Evolutionary conservation across 2,113 vertebrate genomes (phyloP), one percentile per base, ranked within the genome.

Genomic region (Eidolon helvum): DNA sequence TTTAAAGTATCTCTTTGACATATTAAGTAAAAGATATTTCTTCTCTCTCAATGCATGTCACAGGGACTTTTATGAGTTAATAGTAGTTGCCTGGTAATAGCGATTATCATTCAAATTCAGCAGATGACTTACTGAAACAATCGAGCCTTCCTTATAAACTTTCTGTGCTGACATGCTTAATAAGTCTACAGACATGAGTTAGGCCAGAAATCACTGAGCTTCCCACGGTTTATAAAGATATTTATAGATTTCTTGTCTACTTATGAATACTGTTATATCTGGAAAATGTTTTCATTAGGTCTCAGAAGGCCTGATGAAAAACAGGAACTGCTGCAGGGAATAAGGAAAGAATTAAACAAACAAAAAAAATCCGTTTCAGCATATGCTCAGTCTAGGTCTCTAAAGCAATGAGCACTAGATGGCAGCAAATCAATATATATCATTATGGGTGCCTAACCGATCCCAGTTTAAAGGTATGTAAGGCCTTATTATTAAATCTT

Each of bases 381-480:
- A 5, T 40, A 5, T 80, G 35, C 15, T 92, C 53, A 82, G 2
- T 43, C 40, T 75, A 63, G 12, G 7, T 15, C n/a, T 96, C 45
- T 69, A 55, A 78, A 74, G 30, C 45, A 75, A 22, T 38, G 63
- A 55, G 0, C 97, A 97, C 96, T 95, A 96, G 97, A 87, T 94
- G 97, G 92, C 96, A 96, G 94, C 26, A 90, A 53, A 84, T 38
- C 45, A 69, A 48, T 38, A 22, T n/a, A 6, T 24, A 79, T 68
- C 3, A 48, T 43, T 38, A 40, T 33, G 8, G 5, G 48, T 61
- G 18, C 9, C 53, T 35, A 16, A 50, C 75, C 14, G 19, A 59
- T 12, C 5, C 6, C 61, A 15, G 21, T 65, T 79, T 50, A 75
- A 74, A 59, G 65, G 10, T 26, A 10, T 33, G 0, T 33, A 45